These are phyloP conservation scores for Dexiosoma caninum DNA, from an alignment of 2,888 invertebrate genomes.

Conservation along the genomic window DNA sequence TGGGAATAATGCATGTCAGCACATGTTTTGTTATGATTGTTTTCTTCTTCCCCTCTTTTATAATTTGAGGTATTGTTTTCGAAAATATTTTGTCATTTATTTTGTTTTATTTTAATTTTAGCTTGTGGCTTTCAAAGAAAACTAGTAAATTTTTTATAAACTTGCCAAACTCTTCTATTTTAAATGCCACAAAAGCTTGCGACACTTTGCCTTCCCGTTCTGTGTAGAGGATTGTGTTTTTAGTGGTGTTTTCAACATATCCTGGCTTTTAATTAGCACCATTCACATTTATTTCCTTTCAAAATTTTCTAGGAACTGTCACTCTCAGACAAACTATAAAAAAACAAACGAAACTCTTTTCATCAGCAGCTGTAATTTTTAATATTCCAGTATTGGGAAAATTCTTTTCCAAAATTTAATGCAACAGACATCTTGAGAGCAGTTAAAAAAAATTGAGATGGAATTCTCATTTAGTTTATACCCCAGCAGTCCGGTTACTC, in stretches of 20 bases:
- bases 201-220: conserved; percentile 15
- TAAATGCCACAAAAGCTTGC: conserved; percentile 24
- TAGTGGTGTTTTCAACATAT: background rate
- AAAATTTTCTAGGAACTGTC: background rate
- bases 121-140: conserved; percentile 11
- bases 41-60: too few species aligned
- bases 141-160: background rate
- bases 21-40: conserved; percentile 45
- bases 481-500: too few species aligned
- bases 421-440: too few species aligned
- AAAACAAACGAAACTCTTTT: background rate
- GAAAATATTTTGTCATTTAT: conserved; percentile 62
- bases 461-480: too few species aligned
- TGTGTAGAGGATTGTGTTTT: background rate
- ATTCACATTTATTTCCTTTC: conserved; percentile 18
- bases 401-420: too few species aligned
- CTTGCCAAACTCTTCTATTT: background rate
- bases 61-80: conserved; percentile 33
- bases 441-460: too few species aligned
- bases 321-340: background rate
- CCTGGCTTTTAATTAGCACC: conserved; percentile 30
- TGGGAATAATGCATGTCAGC: conserved; percentile 45
- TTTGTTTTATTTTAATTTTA: conserved; percentile 40
- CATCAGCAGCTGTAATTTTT: background rate
- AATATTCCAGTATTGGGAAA: too few species aligned